These are phyloP conservation scores for Aromia moschata DNA, from an alignment of 2,888 invertebrate species.

Conservation along the genomic window DNA sequence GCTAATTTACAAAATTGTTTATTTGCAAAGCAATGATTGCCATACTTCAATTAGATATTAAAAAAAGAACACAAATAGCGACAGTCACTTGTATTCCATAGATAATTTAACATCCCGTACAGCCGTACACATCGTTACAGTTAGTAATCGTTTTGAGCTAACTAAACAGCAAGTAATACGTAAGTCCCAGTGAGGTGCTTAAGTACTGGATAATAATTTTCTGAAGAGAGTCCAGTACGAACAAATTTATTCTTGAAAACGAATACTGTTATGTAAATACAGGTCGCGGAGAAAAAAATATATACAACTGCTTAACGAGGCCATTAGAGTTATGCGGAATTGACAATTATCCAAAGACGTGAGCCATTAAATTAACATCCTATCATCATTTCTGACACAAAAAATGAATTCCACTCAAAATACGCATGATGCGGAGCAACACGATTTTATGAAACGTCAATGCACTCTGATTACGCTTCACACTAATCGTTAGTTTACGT, in stretches of 20 bases:
- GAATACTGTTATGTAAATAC: background rate
- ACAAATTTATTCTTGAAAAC: background rate
- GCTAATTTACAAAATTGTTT: too few species aligned
- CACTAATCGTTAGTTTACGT: constrained; percentile 8
- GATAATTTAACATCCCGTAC: too few species aligned
- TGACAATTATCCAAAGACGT: background rate
- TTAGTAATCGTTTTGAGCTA: too few species aligned
- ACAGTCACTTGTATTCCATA: too few species aligned
- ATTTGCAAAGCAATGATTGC: too few species aligned
- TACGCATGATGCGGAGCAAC: constrained; percentile 2
- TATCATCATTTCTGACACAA: constrained; percentile 5
- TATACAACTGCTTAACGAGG: background rate
- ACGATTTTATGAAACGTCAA: constrained; percentile 14
- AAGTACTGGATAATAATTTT: background rate
- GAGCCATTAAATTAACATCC: constrained; percentile 25
- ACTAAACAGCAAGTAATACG: too few species aligned
- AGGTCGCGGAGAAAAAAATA: background rate
- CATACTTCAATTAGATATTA: too few species aligned
- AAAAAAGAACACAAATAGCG: too few species aligned
- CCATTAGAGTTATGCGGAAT: background rate
- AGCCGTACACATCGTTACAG: too few species aligned
- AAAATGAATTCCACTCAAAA: constrained; percentile 8
- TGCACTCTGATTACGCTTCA: constrained; percentile 17
- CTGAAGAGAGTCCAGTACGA: background rate
- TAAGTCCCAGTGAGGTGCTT: background rate